Base-by-base conservation (phyloP, 35 echinoderm and acorn worm genomes). In the Acanthaster planci region DNA sequence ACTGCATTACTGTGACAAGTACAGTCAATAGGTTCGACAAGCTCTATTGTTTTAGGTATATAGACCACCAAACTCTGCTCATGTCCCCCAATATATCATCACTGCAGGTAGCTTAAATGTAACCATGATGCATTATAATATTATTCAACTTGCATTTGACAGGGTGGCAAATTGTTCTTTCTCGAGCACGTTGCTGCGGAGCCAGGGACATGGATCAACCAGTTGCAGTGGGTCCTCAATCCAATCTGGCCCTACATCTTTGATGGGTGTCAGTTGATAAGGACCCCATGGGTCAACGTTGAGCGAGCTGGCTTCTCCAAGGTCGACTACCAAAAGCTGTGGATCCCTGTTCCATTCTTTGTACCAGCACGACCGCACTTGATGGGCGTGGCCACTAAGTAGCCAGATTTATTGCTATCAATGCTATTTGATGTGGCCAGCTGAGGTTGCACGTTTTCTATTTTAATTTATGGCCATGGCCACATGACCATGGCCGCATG, bases 381-480 rank as follows among this genome's bases (percentile, higher is more conserved):
- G 80, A 83, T 83, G 80, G 80, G 80, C 17, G 37, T 57, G 21
- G 80, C 80, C 34, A 83, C 80, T 53, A 83, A 83, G 80, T 83
- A 83, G 34, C 29, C 19, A 26, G 29, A 5, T 30, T 9, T 26
- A 47, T 47, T 47, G 42, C n/a, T n/a, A n/a, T n/a, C n/a, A n/a
- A 47, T 47, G 42, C 42, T 47, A 4, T 47, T 6, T 6, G 12
- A 47, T 6, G 42, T 6, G 12, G 12, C 12, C 42, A 47, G 42
- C 4, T 47, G 4, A 6, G 4, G 42, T 4, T 47, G 4, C 12
- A 12, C 42, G 4, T 47, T 47, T 47, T 47, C 42, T n/a, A n/a
- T n/a, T n/a, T n/a, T n/a, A n/a, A n/a, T n/a, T n/a, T n/a, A n/a
- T n/a, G n/a, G n/a, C n/a, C n/a, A n/a, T n/a, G n/a, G n/a, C n/a